Conservation (phyloP, 2,888 invertebrate genomes). For the Drosophila percnosoma region DNA sequence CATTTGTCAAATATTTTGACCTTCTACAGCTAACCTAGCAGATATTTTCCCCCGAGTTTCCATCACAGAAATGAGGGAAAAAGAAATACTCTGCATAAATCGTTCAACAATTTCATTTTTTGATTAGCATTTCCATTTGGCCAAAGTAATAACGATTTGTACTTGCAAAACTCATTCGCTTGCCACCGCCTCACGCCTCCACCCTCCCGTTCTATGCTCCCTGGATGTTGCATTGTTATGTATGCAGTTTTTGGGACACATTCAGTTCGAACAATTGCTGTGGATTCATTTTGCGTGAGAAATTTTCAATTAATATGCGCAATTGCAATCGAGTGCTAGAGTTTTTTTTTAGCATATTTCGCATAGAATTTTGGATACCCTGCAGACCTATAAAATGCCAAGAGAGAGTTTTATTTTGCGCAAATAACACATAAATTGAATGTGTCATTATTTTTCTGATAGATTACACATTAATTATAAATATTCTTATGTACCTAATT, state of each 20-base stretch:
- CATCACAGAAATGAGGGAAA: not conserved
- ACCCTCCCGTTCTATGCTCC: not conserved
- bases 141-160: slow-evolving; percentile 64
- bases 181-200: not conserved
- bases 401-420: not conserved
- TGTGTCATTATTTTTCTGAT: no score
- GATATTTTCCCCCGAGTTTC: slow-evolving; percentile 5
- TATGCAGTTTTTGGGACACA: slow-evolving; percentile 55
- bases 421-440: not conserved
- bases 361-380: slow-evolving; percentile 54
- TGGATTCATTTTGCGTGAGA: slow-evolving; percentile 71
- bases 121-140: slow-evolving; percentile 66
- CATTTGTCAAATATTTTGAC: slow-evolving; percentile 14
- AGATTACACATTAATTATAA: not conserved
- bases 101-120: slow-evolving; percentile 55
- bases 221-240: slow-evolving; percentile 36
- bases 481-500: rapidly evolving
- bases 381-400: not conserved
- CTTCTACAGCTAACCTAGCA: slow-evolving; percentile 1
- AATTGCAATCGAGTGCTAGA: slow-evolving; percentile 67
- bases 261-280: slow-evolving; percentile 57
- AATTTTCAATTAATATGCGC: slow-evolving; percentile 80
- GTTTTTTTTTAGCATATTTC: slow-evolving; percentile 70
- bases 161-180: slow-evolving; percentile 13
- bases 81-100: slow-evolving; percentile 49